Evolutionary conservation across 2,888 invertebrate species (phyloP).

Genomic region (Caradrina kadenii): DNA sequence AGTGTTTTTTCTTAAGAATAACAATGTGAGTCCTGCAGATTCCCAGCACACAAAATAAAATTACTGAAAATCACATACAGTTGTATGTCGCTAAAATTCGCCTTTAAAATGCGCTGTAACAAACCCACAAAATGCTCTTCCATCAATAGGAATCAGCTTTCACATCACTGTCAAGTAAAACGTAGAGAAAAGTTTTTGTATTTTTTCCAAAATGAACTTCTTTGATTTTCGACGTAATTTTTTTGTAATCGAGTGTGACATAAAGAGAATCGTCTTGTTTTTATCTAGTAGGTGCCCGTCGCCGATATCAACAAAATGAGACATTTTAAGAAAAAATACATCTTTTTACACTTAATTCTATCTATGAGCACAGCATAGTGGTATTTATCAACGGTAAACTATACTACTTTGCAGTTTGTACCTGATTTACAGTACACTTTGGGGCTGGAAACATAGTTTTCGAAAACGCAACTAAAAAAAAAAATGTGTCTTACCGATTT

Average conservation of each 20-base stretch:
- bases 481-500: conserved; percentile 64
- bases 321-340: conserved; percentile 43
- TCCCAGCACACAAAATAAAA: not conserved
- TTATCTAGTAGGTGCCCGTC: conserved; percentile 79
- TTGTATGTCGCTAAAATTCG: not conserved
- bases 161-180: not conserved
- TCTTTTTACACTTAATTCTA: conserved; percentile 9
- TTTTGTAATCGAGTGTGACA: conserved; percentile 58
- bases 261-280: conserved; percentile 50
- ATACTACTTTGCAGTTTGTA: conserved; percentile 50
- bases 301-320: conserved; percentile 43
- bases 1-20: no score
- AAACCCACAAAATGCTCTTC: not conserved
- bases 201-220: conserved; percentile 26
- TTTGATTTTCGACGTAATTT: conserved; percentile 34
- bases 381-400: conserved; percentile 16
- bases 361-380: conserved; percentile 7
- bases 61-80: not conserved
- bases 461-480: conserved; percentile 44
- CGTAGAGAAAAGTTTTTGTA: not conserved
- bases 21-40: no score
- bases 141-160: not conserved
- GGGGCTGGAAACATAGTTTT: conserved; percentile 37
- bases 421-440: conserved; percentile 3
- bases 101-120: not conserved